Percentiles rank a stretch among this genome's conserved stretches.
Conservation (phyloP, 2,113 vertebrate species). For the Turdus rufiventris region DNA sequence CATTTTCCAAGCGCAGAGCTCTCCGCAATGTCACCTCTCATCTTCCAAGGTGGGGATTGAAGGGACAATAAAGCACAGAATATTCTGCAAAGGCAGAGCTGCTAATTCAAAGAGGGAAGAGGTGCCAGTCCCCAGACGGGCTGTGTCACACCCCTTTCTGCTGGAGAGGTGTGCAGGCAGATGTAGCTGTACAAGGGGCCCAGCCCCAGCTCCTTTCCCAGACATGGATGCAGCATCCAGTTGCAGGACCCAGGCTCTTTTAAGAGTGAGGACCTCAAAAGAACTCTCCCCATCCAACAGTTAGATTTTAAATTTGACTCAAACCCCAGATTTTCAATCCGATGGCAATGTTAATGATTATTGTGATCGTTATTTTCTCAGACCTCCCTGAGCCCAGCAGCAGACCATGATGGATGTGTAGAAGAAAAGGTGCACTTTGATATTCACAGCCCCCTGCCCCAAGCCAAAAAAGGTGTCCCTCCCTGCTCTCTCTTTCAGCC, state of each 20-base stretch:
- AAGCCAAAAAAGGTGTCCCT: background rate
- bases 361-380: background rate
- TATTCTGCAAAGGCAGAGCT: slow-evolving; percentile 29
- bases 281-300: background rate
- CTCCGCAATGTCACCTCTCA: slow-evolving; percentile 53
- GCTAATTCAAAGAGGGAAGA: slow-evolving; percentile 1
- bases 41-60: slow-evolving; percentile 51
- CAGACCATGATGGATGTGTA: fast-evolving
- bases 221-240: background rate
- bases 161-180: background rate
- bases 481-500: background rate
- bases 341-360: background rate
- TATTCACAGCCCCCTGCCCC: background rate
- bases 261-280: background rate
- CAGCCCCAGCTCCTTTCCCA: background rate
- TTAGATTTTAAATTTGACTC: background rate
- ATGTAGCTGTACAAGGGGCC: background rate
- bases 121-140: background rate
- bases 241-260: background rate
- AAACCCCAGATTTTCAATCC: background rate
- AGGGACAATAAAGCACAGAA: slow-evolving; percentile 17
- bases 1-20: slow-evolving; percentile 54
- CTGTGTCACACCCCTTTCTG: background rate
- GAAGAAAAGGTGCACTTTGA: background rate
- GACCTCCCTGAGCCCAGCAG: background rate